These are phyloP conservation scores for Fregetta grallaria DNA, from an alignment of 2,113 vertebrate species.

Conservation along the genomic window DNA sequence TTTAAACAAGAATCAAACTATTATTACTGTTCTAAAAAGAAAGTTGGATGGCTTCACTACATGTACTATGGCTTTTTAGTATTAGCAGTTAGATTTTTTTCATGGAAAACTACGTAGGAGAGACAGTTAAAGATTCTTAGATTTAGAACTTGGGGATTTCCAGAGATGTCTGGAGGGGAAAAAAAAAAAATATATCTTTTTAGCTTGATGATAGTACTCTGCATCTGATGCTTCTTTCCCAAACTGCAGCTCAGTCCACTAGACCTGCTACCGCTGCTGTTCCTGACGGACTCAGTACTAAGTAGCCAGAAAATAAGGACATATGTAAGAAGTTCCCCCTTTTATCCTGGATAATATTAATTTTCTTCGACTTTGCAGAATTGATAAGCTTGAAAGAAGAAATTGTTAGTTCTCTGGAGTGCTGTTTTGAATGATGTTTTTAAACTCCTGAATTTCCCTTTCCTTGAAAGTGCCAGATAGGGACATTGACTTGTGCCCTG, in stretches of 20 bases:
- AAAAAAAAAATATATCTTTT: not conserved
- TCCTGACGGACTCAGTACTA: not conserved
- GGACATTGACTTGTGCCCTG: not conserved
- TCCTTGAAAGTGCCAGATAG: not conserved
- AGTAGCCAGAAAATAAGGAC: not conserved
- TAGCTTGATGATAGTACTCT: not conserved
- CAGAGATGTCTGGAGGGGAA: not conserved
- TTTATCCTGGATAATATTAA: not conserved
- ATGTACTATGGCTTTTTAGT: not conserved
- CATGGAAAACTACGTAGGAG: not conserved
- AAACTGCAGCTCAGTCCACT: not conserved
- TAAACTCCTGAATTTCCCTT: not conserved
- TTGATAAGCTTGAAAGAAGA: not conserved
- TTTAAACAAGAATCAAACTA: not conserved
- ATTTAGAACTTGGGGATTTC: slow-evolving; percentile 8
- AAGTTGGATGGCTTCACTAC: not conserved
- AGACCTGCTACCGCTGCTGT: not conserved
- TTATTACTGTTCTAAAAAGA: not conserved
- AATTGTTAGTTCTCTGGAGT: not conserved
- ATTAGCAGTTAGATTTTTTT: not conserved
- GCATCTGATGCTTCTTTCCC: not conserved
- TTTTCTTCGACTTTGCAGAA: not conserved
- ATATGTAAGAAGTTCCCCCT: not conserved
- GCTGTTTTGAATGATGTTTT: not conserved
- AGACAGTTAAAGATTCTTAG: not conserved